Evolutionary conservation across 2,797 vertebrate genomes (phyloP).

Genomic region (Spinibarbus caldwelli): DNA sequence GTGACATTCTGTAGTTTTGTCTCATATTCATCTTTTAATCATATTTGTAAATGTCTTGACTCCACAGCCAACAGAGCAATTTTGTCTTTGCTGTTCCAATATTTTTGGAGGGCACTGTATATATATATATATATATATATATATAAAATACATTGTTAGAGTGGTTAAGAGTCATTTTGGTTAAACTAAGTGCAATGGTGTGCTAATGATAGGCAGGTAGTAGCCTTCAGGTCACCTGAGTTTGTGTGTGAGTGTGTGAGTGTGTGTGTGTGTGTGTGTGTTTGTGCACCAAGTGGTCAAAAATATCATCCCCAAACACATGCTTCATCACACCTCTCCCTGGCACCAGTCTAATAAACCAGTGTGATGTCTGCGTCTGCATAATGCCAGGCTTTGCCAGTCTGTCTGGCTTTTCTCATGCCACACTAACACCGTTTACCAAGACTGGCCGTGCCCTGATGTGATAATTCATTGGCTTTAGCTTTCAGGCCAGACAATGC

Average conservation of each 20-base stretch:
- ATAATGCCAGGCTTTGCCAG: constrained; percentile 30
- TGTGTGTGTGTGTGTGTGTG: no score
- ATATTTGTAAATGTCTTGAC: no score
- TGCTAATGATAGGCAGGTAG: no score
- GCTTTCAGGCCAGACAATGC: constrained; percentile 22
- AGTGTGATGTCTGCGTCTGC: constrained; percentile 42
- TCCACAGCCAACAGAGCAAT: no score
- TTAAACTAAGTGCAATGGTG: not conserved
- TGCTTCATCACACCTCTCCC: constrained; percentile 31
- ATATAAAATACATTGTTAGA: no score
- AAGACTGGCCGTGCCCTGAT: constrained; percentile 8
- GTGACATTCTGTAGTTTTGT: no score
- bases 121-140: no score
- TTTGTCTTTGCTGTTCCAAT: no score
- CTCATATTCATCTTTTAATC: no score
- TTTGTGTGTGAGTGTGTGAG: not conserved
- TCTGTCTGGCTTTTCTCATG: constrained; percentile 36
- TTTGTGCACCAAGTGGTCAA: not conserved
- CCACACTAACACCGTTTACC: constrained; percentile 35
- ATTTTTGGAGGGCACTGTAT: no score
- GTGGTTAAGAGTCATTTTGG: not conserved
- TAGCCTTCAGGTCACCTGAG: not conserved
- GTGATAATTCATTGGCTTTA: constrained; percentile 21
- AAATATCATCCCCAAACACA: constrained; percentile 23
- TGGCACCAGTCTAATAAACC: constrained; percentile 47